A percentile compares a stretch with the other conserved stretches of the same genome.
phyloP scores from a whole-genome alignment of 1,140 invertebrate species.

The Mya arenaria region DNA sequence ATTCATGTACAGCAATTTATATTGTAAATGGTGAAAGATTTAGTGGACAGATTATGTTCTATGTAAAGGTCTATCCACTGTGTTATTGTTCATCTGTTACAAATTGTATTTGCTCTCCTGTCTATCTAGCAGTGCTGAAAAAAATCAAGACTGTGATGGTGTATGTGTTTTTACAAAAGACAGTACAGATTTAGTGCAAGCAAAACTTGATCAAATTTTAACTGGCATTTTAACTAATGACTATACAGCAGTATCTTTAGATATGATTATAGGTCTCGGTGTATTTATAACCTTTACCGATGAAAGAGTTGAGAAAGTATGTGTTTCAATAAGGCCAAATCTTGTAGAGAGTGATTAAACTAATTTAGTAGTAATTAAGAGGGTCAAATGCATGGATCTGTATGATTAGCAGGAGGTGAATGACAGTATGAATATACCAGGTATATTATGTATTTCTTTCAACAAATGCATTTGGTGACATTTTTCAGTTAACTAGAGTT shows the following conservation, averaged over 20 bases:
- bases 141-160: conserved; percentile 26
- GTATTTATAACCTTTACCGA: not conserved
- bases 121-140: conserved; percentile 23
- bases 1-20: not conserved
- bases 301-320: conserved; percentile 4
- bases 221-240: conserved; percentile 18
- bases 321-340: conserved; percentile 4
- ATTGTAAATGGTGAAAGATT: not conserved
- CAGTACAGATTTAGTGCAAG: conserved; percentile 11
- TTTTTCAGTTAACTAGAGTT: not conserved
- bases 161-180: conserved; percentile 1
- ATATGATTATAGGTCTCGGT: conserved; percentile 9
- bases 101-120: conserved; percentile 16
- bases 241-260: conserved; percentile 1
- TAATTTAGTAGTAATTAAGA: too few species aligned
- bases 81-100: conserved; percentile 14
- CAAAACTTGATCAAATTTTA: conserved; percentile 8
- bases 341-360: conserved; percentile 14
- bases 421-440: not conserved
- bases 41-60: conserved; percentile 27
- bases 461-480: not conserved
- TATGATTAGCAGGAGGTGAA: not conserved
- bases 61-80: conserved; percentile 15
- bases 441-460: not conserved
- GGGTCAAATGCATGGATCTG: not conserved